Percentiles rank a stretch among this genome's conserved stretches.
These are phyloP conservation scores for Pluvialis apricaria DNA, from an alignment of 2,113 vertebrate species.

Conservation along the genomic window DNA sequence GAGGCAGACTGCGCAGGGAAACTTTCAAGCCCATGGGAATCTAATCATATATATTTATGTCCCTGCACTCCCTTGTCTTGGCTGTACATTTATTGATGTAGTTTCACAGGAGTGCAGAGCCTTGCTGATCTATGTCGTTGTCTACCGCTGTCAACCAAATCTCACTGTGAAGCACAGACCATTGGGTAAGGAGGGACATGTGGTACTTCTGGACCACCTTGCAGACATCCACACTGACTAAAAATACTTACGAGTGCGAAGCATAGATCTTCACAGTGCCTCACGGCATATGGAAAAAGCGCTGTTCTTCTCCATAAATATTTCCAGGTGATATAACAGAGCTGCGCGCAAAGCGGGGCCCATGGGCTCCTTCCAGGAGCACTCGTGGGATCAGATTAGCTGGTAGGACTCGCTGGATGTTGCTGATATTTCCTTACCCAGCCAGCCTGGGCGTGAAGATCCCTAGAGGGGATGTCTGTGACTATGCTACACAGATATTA, in stretches of 20 bases:
- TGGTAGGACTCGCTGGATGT: neutral
- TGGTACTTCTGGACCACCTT: neutral
- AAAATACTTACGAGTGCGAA: neutral
- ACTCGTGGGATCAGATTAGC: neutral
- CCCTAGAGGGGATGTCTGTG: accelerated
- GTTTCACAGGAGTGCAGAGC: neutral
- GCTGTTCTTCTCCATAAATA: neutral
- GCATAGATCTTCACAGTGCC: neutral
- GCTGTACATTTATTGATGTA: neutral
- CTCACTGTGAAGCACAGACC: neutral
- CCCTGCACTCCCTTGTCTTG: neutral
- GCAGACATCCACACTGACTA: neutral
- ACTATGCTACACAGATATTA: neutral
- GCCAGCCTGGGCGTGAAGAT: neutral
- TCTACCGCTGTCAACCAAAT: neutral
- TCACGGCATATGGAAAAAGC: neutral
- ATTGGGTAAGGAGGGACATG: neutral
- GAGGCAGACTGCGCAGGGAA: neutral
- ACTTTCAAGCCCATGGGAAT: neutral
- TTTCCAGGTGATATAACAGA: neutral
- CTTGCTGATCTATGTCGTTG: neutral
- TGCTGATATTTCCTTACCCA: neutral
- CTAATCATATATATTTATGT: conserved; percentile 25
- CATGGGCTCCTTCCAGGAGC: neutral
- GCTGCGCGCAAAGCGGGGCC: neutral